Evolutionary conservation across 2,797 vertebrate species (phyloP).

Genomic region (Dromococcyx pavoninus): DNA sequence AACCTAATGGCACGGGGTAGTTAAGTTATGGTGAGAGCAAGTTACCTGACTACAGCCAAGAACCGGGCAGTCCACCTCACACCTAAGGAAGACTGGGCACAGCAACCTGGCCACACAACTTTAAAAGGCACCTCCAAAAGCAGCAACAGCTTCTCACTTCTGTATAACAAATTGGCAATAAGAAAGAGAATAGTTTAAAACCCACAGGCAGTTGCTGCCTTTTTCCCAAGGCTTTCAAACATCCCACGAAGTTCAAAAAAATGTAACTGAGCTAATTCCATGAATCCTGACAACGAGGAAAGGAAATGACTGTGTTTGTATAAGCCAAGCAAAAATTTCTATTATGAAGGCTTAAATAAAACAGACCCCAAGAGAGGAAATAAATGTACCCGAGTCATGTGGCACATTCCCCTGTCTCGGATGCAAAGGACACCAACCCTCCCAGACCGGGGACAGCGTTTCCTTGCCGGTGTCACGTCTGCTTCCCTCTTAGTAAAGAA

Average conservation of each 20-base stretch:
- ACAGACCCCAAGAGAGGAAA: background rate
- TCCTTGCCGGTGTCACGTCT: background rate
- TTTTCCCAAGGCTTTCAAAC: background rate
- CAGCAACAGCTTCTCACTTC: background rate
- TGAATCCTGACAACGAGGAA: background rate
- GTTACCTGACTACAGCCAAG: background rate
- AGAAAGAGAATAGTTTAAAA: background rate
- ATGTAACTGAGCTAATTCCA: background rate
- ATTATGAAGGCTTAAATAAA: background rate
- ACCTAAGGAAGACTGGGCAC: accelerated
- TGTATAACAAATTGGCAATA: background rate
- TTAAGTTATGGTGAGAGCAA: background rate
- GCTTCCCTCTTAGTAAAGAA: background rate
- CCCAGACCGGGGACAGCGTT: background rate
- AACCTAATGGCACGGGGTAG: background rate
- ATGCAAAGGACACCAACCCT: background rate
- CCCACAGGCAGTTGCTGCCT: background rate
- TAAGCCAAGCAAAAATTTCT: background rate
- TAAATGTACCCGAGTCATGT: background rate
- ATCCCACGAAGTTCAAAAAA: background rate
- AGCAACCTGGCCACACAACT: background rate
- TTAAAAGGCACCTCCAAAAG: background rate
- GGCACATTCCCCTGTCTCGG: background rate
- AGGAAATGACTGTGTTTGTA: background rate
- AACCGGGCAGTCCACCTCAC: background rate